Base-by-base conservation (phyloP, 1,140 invertebrate species). In the Drosophila rufa region DNA sequence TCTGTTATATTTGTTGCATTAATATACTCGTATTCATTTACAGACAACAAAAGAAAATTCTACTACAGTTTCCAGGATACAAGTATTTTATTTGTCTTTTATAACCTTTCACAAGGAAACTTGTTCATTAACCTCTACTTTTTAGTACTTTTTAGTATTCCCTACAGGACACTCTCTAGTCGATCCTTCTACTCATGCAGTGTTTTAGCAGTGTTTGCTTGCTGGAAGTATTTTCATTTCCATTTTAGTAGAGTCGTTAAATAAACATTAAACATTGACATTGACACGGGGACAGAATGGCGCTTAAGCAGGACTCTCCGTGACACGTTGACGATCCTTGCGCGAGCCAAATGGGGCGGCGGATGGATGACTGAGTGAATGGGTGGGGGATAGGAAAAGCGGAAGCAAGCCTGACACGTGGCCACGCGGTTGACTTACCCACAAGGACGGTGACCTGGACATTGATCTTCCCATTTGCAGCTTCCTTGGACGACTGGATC, bases 361-460 rank as follows among this genome's bases (percentile, higher is more conserved):
- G 27, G 42, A 42, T 42, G 43, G 33, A 30, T 45, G 56, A 22
- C 43, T 42, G 58, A 51, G 30, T 59, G 43, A 53, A 19, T 60
- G 62, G n/a, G 22, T 67, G 53, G 12, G 38, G 27, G 40, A 14
- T 43, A 17, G 64, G 30, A n/a, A 56, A 64, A 66, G 62, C 40
- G 45, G n/a, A 64, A 58, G 62, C 64, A 45, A 55, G 45, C 59
- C 59, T 14, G 47, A 22, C 65, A 59, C 19, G 40, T 53, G 60
- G 75, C 43, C 51, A 15, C 4, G 27, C 12, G 8, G 14, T 66
- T 43, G 36, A 92, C 92, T 92, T 55, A 95, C 94, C 94, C 85
- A 96, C 96, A 79, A 96, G 95, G 93, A 97, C 96, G 92, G 96
- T 95, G 94, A 97, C 95, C 93, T 97, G 97, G 92, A 97, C 97